Evolutionary conservation across 1,140 invertebrate species (phyloP).

Genomic region (Drosophila santomea): DNA sequence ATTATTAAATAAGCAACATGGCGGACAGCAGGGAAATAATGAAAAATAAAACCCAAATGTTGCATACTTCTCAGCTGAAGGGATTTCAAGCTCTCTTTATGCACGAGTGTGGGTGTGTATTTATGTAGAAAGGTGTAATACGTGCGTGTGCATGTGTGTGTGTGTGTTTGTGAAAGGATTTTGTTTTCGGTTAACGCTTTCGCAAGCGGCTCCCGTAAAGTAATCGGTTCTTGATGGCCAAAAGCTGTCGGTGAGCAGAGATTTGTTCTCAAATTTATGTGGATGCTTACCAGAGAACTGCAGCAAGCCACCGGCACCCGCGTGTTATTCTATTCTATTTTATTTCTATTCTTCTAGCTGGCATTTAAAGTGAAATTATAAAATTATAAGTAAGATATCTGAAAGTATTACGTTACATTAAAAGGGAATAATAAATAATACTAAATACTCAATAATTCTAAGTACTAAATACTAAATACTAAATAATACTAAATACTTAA

Average conservation of each 20-base stretch:
- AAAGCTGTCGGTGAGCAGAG: conserved; percentile 36
- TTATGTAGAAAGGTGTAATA: neutral
- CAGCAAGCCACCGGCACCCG: too few relatives aligned
- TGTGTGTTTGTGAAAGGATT: conserved; percentile 9
- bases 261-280: conserved; percentile 34
- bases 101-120: neutral
- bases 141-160: neutral
- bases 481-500: too few relatives aligned
- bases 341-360: too few relatives aligned
- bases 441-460: too few relatives aligned
- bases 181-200: conserved; percentile 42
- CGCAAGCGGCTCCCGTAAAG: conserved; percentile 12
- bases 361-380: too few relatives aligned
- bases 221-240: conserved; percentile 46
- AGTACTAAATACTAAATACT: too few relatives aligned
- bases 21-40: conserved; percentile 43
- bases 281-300: conserved; percentile 1
- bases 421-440: too few relatives aligned
- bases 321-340: too few relatives aligned
- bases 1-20: conserved; percentile 60
- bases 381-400: too few relatives aligned
- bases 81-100: conserved; percentile 2
- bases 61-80: conserved; percentile 34
- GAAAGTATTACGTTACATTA: too few relatives aligned
- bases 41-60: conserved; percentile 54